Evolutionary conservation across 2,888 invertebrate genomes (phyloP), one percentile per base, ranked within the genome.

Genomic region (Drosophila diplacantha): DNA sequence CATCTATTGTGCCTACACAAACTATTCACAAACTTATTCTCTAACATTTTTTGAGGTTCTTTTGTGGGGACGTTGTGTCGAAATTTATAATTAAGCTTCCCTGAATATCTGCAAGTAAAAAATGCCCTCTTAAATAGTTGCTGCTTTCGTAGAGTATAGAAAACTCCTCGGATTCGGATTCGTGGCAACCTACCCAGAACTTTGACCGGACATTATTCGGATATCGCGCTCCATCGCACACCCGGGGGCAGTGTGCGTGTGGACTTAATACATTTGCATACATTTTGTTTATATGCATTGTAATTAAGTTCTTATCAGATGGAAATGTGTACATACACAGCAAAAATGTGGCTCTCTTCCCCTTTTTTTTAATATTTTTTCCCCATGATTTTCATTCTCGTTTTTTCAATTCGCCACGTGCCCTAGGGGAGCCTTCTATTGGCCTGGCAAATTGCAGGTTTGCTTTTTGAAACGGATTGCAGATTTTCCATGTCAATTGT

Each of bases 241-340:
- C 20, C 18, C 20, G 8, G 7, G 16, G 14, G 31, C 29, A 8
- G 18, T 31, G 18, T 46, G 75, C 70, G 76, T 61, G 76, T 41
- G 72, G 59, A 61, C 61, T 75, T 71, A 79, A 71, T 81, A 79
- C 80, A 63, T 57, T 65, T 67, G 82, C 79, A 75, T 73, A 75
- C 82, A 71, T 75, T 68, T 71, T 75, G 71, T 69, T 65, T 82
- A 82, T 82, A 58, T 73, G 74, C 74, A 67, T 68, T 76, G 81
- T 81, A 83, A 83, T 79, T 79, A 79, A 79, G 83, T 79, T 83
- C 79, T 79, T 79, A 83, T 79, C 79, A 78, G 79, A 73, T 73
- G 70, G 58, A 63, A 73, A 71, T 69, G 4, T 22, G 22, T 22
- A 69, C 69, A 60, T 56, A 65, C 65, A 69, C 52, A 65, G 47